These are phyloP conservation scores for Prunella strophiata DNA, from an alignment of 2,797 vertebrate species.

Conservation along the genomic window DNA sequence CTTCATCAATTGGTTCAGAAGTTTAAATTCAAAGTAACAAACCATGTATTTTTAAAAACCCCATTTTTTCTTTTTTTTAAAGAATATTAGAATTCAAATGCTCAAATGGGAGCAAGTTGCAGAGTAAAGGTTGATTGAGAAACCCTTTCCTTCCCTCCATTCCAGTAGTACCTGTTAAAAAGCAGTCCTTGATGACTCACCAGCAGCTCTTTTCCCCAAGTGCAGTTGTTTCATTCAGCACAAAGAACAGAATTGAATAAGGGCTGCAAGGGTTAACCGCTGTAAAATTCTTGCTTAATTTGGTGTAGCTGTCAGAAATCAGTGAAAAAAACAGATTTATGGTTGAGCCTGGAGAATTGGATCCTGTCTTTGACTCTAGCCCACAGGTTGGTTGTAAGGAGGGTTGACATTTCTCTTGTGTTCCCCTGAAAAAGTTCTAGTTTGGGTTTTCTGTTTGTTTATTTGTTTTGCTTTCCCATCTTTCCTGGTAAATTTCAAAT, in stretches of 20 bases:
- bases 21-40: not conserved
- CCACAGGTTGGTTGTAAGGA: not conserved
- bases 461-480: not conserved
- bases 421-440: not conserved
- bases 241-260: not conserved
- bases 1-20: not conserved
- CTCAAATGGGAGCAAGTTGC: not conserved
- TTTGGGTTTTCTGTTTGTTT: not conserved
- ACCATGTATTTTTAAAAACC: not conserved
- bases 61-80: not conserved
- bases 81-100: not conserved
- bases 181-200: not conserved
- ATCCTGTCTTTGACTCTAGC: not conserved
- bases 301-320: not conserved
- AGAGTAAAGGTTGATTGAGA: not conserved
- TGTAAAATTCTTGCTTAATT: not conserved
- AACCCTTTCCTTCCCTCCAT: not conserved
- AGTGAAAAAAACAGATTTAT: not conserved
- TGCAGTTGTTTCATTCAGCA: not conserved
- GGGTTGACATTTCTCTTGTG: not conserved
- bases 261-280: not conserved
- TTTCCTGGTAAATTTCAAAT: not conserved
- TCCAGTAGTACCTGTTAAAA: not conserved
- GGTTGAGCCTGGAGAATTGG: not conserved
- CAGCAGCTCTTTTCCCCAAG: not conserved